These are phyloP conservation scores for Callimico goeldii DNA, from an alignment of 2,797 vertebrate species.

Conservation along the genomic window DNA sequence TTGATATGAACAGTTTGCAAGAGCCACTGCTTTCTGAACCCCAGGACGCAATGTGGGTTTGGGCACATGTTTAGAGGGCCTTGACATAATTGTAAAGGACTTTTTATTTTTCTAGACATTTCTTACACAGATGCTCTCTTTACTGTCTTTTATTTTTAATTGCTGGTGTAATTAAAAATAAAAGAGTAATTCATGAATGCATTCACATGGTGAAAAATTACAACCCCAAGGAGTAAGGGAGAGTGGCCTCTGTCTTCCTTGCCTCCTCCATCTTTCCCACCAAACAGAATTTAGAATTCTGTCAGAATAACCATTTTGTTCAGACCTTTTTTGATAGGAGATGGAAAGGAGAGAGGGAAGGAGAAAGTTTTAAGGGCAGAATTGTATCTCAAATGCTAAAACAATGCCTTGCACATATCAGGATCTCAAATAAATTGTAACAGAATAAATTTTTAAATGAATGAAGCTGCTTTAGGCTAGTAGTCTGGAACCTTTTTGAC, in stretches of 20 bases:
- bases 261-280: background rate
- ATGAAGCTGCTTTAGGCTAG: background rate
- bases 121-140: background rate
- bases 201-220: background rate
- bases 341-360: background rate
- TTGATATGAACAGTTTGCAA: background rate
- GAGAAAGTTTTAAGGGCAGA: background rate
- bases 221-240: background rate
- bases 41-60: background rate
- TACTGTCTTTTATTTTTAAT: background rate
- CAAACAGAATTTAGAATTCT: background rate
- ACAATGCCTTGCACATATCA: background rate
- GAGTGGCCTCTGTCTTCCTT: background rate
- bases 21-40: background rate
- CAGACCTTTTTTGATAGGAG: background rate
- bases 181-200: background rate
- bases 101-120: background rate
- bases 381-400: background rate
- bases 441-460: background rate
- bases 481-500: background rate
- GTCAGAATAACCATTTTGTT: background rate
- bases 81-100: background rate
- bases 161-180: background rate
- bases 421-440: background rate
- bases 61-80: background rate